Conservation (phyloP, 35 echinoderm and acorn worm genomes). For the Lytechinus variegatus region DNA sequence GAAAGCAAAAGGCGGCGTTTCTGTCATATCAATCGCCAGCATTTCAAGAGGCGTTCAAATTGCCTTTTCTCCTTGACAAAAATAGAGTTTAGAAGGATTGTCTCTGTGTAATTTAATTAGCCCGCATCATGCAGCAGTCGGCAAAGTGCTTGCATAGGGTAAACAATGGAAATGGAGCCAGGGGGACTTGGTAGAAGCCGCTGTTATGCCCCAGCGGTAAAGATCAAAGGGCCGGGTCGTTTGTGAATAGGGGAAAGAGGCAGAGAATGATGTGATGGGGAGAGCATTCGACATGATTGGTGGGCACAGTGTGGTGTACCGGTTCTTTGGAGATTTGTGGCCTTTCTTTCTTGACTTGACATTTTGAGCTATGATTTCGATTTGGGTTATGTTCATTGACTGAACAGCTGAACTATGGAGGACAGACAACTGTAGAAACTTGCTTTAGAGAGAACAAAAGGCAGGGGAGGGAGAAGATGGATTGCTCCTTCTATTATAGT, state of each 20-base stretch:
- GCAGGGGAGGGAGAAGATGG: neutral
- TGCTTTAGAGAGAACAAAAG: neutral
- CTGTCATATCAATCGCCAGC: conserved; percentile 58
- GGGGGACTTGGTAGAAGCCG: conserved; percentile 45
- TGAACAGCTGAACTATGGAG: conserved; percentile 31
- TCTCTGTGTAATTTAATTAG: conserved; percentile 65
- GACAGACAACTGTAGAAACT: conserved; percentile 43
- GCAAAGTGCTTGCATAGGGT: conserved; percentile 56
- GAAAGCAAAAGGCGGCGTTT: conserved; percentile 64
- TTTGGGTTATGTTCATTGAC: conserved; percentile 41
- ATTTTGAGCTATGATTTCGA: conserved; percentile 54
- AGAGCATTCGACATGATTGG: conserved; percentile 55
- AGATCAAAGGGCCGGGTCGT: conserved; percentile 45
- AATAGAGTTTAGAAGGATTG: conserved; percentile 62
- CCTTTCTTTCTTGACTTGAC: conserved; percentile 41
- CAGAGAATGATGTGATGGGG: conserved; percentile 50
- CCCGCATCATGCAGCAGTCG: conserved; percentile 47
- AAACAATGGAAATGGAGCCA: conserved; percentile 55
- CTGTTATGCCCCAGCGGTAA: conserved; percentile 43
- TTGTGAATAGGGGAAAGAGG: conserved; percentile 33
- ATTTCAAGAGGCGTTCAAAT: conserved; percentile 64
- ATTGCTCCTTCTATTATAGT: neutral
- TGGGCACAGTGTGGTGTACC: conserved; percentile 39
- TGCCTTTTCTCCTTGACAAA: conserved; percentile 57
- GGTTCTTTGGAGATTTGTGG: conserved; percentile 35